These are phyloP conservation scores for Trissoscelio sp. DNA, from an alignment of 2,888 invertebrate species.

Conservation along the genomic window DNA sequence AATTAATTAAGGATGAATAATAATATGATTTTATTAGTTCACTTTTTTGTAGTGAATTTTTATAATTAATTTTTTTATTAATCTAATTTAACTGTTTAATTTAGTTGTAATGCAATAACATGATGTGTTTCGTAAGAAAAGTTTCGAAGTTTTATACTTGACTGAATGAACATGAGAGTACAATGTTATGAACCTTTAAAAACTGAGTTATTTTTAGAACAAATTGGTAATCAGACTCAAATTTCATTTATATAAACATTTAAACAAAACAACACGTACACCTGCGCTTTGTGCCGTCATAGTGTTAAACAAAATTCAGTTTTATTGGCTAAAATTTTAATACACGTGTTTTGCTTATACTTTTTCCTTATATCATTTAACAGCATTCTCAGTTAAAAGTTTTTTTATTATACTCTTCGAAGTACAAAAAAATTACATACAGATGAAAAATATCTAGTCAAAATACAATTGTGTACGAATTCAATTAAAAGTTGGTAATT, in stretches of 20 bases:
- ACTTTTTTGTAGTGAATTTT: too few relatives aligned
- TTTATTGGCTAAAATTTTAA: too few relatives aligned
- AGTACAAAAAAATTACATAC: too few relatives aligned
- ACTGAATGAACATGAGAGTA: slow-evolving; percentile 13
- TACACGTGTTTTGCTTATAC: too few relatives aligned
- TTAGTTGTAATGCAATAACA: too few relatives aligned
- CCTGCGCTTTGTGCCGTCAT: neutral
- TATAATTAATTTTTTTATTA: too few relatives aligned
- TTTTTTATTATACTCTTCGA: too few relatives aligned
- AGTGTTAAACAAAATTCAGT: neutral
- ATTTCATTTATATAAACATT: slow-evolving; percentile 2
- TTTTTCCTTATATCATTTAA: too few relatives aligned
- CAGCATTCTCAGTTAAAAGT: too few relatives aligned
- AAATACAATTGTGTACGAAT: neutral
- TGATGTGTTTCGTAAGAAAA: neutral
- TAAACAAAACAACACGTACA: neutral
- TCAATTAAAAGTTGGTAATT: slow-evolving; percentile 19
- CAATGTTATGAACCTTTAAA: slow-evolving; percentile 9
- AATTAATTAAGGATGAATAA: too few relatives aligned
- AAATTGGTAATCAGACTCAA: slow-evolving; percentile 11
- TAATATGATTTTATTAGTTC: too few relatives aligned
- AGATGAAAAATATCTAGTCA: neutral
- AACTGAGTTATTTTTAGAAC: slow-evolving; percentile 17
- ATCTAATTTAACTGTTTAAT: too few relatives aligned
- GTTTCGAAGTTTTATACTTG: neutral